Evolutionary conservation across 2,797 vertebrate species (phyloP), one percentile per base, ranked within the genome.

Genomic region (Pampus argenteus): DNA sequence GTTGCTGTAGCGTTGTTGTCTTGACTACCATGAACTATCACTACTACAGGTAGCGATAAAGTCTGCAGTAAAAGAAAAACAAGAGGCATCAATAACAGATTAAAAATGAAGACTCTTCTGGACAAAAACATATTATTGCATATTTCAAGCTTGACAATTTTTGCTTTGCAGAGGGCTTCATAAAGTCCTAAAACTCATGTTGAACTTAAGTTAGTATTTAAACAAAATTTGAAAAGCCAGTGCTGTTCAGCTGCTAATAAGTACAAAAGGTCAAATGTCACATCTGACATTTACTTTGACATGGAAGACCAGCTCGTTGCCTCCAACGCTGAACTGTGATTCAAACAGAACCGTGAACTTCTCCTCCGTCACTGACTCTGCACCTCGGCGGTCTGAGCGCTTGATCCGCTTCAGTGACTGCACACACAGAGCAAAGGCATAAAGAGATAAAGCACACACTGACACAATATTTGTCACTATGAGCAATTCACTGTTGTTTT

Each of bases 1-100:
- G 97, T 99, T 54, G 97, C 97, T 0, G 97, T 99, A 4, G 97
- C 97, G 0, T 99, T 99, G 89, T 98, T 98, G 93, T 99, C 97
- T 89, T 99, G 97, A 92, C 97, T 98, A 34, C 97, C 97, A 0
- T 99, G 97, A 38, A 99, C 97, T 0, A 99, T 99, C 74, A 98
- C 97, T 23, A 98, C 97, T 67, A 99, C 97, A 0, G 97, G 97
- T 79, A 98, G 93, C 2, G 97, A 98, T 87, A 98, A 91, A 0
- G 97, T 99, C 97, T 98, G 61, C 49, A 72, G 2, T 9, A 77
- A 26, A 82, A 8, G 64, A 4, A 40, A 54, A 71, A 62, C 5
- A 15, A 29, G 28, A 47, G 29, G 18, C 14, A 0, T 45, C 2
- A 36, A 4, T 10, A 22, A 36, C 3, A 54, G 7, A 22, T 15